phyloP scores from a whole-genome alignment of 2,888 invertebrate species.

The Vannuccia rotundouncinata region DNA sequence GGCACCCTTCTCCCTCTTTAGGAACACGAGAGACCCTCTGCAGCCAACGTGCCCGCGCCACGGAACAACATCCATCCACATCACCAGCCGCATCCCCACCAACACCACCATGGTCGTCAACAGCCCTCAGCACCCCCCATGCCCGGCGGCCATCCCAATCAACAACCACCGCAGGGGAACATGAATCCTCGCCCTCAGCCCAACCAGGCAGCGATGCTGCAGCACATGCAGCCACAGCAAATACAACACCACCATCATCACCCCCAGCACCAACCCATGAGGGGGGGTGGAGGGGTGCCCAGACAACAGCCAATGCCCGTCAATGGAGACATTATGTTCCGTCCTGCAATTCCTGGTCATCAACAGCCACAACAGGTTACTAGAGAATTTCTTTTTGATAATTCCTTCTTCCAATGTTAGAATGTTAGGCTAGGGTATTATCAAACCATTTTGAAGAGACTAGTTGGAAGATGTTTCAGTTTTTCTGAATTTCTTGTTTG shows the following conservation, averaged over 20 bases:
- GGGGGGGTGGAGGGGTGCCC: background rate
- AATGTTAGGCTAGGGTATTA: no score
- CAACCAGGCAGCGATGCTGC: conserved; percentile 40
- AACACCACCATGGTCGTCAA: conserved; percentile 17
- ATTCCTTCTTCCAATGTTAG: no score
- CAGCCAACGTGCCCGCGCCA: conserved; percentile 30
- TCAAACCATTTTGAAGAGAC: no score
- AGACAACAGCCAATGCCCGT: background rate
- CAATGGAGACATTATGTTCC: no score
- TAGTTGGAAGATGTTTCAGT: no score
- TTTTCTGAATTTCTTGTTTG: no score
- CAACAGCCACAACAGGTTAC: no score
- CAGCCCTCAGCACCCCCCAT: background rate
- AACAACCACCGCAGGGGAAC: conserved; percentile 40
- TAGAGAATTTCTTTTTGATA: no score
- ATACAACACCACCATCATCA: background rate
- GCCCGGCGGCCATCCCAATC: conserved; percentile 50
- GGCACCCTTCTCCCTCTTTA: background rate
- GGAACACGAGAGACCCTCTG: conserved; percentile 14
- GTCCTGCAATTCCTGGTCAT: no score
- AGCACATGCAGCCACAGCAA: conserved; percentile 31
- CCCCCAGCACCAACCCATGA: background rate
- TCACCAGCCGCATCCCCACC: conserved; percentile 61
- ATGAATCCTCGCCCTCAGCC: conserved; percentile 41
- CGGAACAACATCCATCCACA: conserved; percentile 58